A percentile compares a stretch with the other conserved stretches of the same genome.
phyloP scores from a whole-genome alignment of 2,797 vertebrate species.

The Hapalemur alaotrensis region DNA sequence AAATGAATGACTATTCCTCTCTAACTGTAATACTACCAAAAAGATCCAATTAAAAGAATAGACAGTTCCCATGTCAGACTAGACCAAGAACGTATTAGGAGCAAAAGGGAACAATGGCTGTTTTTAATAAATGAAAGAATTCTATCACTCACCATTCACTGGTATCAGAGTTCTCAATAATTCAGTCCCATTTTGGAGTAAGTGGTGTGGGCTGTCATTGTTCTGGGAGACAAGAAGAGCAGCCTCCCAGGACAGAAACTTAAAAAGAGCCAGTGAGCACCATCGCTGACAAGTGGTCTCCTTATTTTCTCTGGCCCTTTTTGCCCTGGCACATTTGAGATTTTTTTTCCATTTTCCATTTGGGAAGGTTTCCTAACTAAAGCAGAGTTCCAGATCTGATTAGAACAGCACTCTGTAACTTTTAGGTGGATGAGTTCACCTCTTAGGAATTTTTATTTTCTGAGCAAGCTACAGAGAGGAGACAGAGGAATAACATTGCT shows the following conservation, averaged over 20 bases:
- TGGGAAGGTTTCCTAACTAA: background rate
- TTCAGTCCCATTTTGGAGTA: background rate
- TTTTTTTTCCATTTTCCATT: constrained; percentile 5
- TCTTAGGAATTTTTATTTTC: constrained; percentile 40
- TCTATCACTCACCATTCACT: background rate
- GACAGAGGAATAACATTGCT: background rate
- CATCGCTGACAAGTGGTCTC: background rate
- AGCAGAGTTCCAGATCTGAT: background rate
- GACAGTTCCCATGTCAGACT: background rate
- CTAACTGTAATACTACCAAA: background rate
- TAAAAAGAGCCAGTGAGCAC: background rate
- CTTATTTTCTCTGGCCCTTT: background rate
- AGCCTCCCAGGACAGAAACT: background rate
- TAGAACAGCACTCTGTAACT: background rate
- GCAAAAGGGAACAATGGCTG: background rate
- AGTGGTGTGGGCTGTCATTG: background rate
- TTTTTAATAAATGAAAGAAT: background rate
- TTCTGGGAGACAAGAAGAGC: background rate
- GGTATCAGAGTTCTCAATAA: background rate
- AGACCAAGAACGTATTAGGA: background rate
- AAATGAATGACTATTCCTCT: background rate
- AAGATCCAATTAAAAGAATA: background rate
- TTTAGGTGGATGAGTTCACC: background rate
- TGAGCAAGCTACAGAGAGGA: background rate
- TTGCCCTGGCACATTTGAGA: background rate